These are phyloP conservation scores for Dipodomys stephensi DNA, from an alignment of 2,113 vertebrate species.

Conservation along the genomic window DNA sequence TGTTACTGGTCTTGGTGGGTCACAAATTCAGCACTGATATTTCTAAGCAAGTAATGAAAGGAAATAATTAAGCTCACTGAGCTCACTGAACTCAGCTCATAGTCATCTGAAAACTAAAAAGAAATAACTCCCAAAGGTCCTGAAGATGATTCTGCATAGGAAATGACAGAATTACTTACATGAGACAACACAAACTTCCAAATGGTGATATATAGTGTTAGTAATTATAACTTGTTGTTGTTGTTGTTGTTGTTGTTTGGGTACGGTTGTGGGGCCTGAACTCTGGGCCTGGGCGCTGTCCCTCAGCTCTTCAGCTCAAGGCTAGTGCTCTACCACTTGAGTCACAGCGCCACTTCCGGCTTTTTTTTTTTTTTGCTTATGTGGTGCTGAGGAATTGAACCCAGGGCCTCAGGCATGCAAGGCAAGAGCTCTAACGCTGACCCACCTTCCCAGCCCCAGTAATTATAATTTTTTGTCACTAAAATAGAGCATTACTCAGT, in stretches of 20 bases:
- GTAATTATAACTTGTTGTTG: neutral
- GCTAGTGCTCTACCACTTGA: too few relatives aligned
- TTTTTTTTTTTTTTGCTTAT: too few relatives aligned
- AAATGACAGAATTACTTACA: neutral
- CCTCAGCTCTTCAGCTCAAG: too few relatives aligned
- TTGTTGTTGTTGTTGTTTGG: too few relatives aligned
- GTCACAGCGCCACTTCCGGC: too few relatives aligned
- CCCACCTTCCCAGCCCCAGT: neutral
- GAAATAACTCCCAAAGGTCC: neutral
- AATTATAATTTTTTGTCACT: neutral
- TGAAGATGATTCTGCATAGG: neutral
- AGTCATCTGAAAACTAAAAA: constrained; percentile 37
- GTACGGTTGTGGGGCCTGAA: too few relatives aligned
- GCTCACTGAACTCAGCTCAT: neutral
- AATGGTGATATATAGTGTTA: neutral
- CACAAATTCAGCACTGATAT: neutral
- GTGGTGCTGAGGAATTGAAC: too few relatives aligned
- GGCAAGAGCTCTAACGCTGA: too few relatives aligned
- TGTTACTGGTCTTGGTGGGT: neutral
- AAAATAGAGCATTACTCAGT: constrained; percentile 29
- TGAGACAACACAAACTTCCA: neutral
- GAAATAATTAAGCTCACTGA: neutral
- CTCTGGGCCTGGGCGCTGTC: too few relatives aligned
- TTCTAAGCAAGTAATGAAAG: neutral
- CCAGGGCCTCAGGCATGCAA: too few relatives aligned